Evolutionary conservation across 2,113 vertebrate genomes (phyloP), one percentile per base, ranked within the genome.

Genomic region (Bungarus multicinctus): DNA sequence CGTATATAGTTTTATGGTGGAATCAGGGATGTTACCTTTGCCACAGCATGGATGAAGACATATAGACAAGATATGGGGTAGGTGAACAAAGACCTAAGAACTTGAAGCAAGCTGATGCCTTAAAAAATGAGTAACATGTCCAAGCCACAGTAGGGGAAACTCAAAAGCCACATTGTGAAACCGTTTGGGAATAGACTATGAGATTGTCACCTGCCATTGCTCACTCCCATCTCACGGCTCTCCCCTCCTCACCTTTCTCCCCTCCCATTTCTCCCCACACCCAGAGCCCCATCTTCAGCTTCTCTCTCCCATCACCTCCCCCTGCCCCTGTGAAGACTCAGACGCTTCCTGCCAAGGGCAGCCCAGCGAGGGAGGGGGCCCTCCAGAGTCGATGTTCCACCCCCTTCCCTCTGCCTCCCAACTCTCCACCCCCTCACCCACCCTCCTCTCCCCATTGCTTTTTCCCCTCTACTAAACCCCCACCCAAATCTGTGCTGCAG

Each of bases 211-310:
- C 88, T 89, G 95, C 88, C 94, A 94, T 94, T 88, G 89, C 93
- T 94, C 94, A 95, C 88, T 50, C 93, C 91, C 95, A 95, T 95
- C 95, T 95, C 95, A 95, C 92, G 92, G 94, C 96, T 96, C 95
- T 94, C 88, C 95, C 92, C 95, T 95, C 54, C 58, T 90, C 95
- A 88, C 96, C 95, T 93, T 69, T 95, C 96, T 95, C 54, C 88
- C 90, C 74, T 92, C 93, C 95, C 94, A 95, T 94, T 39, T 92
- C 95, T 88, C 14, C 94, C 92, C 93, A 95, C 97, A 96, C 96
- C 93, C 98, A 99, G 98, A 99, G 98, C 98, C 98, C 98, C 11
- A 98, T 99, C 95, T 99, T 99, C 97, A 98, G 98, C 96, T 99
- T 99, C 97, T 99, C 98, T 97, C 98, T 98, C 94, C 97, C 98